phyloP scores from a whole-genome alignment of 2,888 invertebrate genomes.

The Lasioglossum morio region DNA sequence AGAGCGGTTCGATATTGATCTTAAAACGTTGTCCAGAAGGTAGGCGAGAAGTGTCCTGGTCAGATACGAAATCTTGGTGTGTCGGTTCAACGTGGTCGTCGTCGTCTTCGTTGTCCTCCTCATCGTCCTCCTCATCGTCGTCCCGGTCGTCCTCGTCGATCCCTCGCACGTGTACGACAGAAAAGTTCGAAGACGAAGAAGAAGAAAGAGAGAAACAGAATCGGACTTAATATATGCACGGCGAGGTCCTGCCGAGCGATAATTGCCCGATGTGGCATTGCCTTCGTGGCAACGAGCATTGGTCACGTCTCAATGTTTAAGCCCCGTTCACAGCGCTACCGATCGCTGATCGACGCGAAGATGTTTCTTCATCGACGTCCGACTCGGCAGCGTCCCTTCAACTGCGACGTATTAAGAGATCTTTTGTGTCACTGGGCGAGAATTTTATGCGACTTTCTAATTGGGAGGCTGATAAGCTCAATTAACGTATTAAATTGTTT shows the following conservation, averaged over 20 bases:
- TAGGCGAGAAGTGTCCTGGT: slow-evolving; percentile 78
- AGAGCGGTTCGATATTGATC: slow-evolving; percentile 78
- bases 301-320: slow-evolving; percentile 80
- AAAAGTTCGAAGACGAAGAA: slow-evolving; percentile 30
- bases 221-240: slow-evolving; percentile 73
- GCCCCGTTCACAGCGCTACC: slow-evolving; percentile 67
- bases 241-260: slow-evolving; percentile 76
- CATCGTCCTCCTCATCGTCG: slow-evolving; percentile 29
- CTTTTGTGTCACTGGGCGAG: neutral
- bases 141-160: slow-evolving; percentile 21
- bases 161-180: slow-evolving; percentile 34
- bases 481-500: neutral
- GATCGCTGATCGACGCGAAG: slow-evolving; percentile 9
- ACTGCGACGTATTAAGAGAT: neutral
- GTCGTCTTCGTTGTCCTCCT: slow-evolving; percentile 40
- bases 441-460: neutral
- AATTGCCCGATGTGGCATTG: slow-evolving; percentile 81
- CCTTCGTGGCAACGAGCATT: slow-evolving; percentile 73
- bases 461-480: neutral
- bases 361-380: slow-evolving; percentile 20
- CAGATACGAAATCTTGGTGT: slow-evolving; percentile 79
- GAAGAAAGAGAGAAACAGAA: slow-evolving; percentile 29
- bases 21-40: slow-evolving; percentile 77
- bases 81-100: slow-evolving; percentile 69
- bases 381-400: neutral